phyloP scores from a whole-genome alignment of 2,797 vertebrate species.

The Coccyzus lansbergi region DNA sequence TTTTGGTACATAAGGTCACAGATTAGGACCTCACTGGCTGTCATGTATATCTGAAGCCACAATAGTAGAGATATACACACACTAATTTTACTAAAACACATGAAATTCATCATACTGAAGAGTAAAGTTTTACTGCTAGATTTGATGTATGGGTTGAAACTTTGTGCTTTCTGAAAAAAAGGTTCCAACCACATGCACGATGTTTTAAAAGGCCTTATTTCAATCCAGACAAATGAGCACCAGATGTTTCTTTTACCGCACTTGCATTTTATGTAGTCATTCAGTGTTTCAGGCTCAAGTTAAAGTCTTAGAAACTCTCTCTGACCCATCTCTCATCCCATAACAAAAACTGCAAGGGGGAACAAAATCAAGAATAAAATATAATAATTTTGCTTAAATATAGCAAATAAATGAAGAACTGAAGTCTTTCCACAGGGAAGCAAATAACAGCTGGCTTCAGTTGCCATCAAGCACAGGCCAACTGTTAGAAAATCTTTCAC shows the following conservation, averaged over 20 bases:
- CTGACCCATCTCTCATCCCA: neutral
- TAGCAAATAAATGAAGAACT: neutral
- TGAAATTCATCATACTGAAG: neutral
- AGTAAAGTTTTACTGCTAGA: neutral
- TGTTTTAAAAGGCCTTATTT: constrained; percentile 31
- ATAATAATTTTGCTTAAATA: neutral
- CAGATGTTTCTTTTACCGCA: constrained; percentile 2
- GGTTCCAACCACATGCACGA: neutral
- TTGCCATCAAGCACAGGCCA: neutral
- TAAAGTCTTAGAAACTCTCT: constrained; percentile 10
- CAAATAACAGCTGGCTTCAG: neutral
- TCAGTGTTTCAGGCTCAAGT: neutral
- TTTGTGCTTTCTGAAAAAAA: neutral
- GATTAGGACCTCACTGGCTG: neutral
- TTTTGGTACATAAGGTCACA: neutral
- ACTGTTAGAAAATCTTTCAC: neutral
- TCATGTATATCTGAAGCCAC: neutral
- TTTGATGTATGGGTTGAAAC: constrained; percentile 21
- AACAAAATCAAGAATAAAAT: neutral
- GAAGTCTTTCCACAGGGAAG: neutral
- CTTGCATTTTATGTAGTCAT: neutral
- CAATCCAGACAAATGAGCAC: constrained; percentile 21
- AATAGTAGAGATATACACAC: neutral
- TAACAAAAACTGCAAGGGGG: neutral
- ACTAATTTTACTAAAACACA: neutral